These are phyloP conservation scores for Clarias pachynema DNA, from an alignment of 2,797 vertebrate genomes.

Conservation along the genomic window DNA sequence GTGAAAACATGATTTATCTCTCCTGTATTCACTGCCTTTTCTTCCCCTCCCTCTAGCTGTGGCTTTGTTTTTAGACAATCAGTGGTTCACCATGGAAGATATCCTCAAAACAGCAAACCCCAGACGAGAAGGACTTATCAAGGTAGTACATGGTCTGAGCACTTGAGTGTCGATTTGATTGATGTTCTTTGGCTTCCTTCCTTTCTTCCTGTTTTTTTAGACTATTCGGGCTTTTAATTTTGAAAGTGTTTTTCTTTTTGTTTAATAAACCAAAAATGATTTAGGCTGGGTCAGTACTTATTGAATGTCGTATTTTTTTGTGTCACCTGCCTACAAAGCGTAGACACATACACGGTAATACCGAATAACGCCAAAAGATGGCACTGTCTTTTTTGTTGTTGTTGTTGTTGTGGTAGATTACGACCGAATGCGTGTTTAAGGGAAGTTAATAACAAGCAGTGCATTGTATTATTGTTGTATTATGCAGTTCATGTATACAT, in stretches of 20 bases:
- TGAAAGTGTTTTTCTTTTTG: neutral
- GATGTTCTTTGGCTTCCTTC: neutral
- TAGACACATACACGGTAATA: no score
- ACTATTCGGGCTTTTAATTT: neutral
- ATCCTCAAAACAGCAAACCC: conserved; percentile 77
- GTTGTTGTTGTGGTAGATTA: no score
- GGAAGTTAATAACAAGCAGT: no score
- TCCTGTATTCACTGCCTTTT: neutral
- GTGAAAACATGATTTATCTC: neutral
- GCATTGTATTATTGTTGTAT: no score
- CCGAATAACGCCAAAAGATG: no score
- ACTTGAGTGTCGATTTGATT: neutral
- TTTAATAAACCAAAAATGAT: neutral
- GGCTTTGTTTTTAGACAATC: conserved; percentile 80
- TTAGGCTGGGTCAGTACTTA: neutral
- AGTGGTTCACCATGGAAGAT: conserved; percentile 83
- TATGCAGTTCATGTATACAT: no score
- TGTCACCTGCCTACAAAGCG: no score
- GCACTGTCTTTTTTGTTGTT: no score
- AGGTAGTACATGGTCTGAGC: conserved; percentile 67
- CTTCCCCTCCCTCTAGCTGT: conserved; percentile 69
- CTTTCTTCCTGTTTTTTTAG: neutral
- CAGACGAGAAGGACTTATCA: conserved; percentile 77
- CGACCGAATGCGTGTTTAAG: no score
- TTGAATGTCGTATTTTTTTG: neutral